phyloP scores from a whole-genome alignment of 2,888 invertebrate genomes.

The Amaurobius ferox region DNA sequence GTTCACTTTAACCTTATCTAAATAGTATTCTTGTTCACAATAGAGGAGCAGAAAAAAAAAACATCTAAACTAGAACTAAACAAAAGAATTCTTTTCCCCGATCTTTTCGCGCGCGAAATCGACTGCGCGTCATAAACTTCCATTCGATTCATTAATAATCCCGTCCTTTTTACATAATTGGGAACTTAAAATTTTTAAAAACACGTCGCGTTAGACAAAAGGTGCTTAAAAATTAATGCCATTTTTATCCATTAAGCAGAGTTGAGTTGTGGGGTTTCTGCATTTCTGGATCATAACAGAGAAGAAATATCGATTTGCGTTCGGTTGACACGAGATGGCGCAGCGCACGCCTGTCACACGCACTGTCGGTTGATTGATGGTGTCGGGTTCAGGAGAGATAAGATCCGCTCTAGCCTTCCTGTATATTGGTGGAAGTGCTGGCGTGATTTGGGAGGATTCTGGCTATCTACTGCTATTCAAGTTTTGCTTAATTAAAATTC shows the following conservation, averaged over 20 bases:
- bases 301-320: slow-evolving; percentile 56
- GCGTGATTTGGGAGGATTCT: slow-evolving; percentile 25
- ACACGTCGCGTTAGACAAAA: slow-evolving; percentile 30
- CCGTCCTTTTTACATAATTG: slow-evolving; percentile 62
- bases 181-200: slow-evolving; percentile 65
- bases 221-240: slow-evolving; percentile 66
- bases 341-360: slow-evolving; percentile 62
- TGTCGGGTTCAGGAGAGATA: slow-evolving; percentile 53
- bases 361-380: slow-evolving; percentile 72
- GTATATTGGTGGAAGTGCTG: slow-evolving; percentile 20
- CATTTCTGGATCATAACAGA: slow-evolving; percentile 10
- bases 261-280: slow-evolving; percentile 6
- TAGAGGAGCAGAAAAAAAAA: not conserved
- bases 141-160: slow-evolving; percentile 60
- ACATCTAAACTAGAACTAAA: not conserved
- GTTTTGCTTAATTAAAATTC: slow-evolving; percentile 64
- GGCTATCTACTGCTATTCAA: slow-evolving; percentile 5
- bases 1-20: not conserved
- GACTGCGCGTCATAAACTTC: slow-evolving; percentile 38
- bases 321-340: slow-evolving; percentile 59
- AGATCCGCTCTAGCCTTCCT: slow-evolving; percentile 29
- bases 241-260: slow-evolving; percentile 61
- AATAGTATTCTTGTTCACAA: not conserved
- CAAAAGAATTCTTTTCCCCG: not conserved
- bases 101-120: not conserved